Evolutionary conservation across 2,888 invertebrate species (phyloP), one percentile per base, ranked within the genome.

Genomic region (Lasius fuliginosus): DNA sequence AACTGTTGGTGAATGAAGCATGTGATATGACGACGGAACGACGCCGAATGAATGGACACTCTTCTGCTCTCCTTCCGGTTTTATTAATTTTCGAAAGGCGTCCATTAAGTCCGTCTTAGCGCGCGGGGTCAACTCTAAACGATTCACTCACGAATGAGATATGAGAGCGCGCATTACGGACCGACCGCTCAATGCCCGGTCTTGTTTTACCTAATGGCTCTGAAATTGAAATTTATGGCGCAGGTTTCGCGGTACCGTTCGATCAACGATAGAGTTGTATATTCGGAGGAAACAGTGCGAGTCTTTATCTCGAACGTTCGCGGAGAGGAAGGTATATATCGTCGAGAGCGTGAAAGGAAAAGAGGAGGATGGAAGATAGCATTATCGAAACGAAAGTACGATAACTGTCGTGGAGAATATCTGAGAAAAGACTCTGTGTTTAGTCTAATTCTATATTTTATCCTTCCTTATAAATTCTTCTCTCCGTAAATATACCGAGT

Each of bases 11-110:
- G 87, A 86, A 86, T 83, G 87, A 86, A 87, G 75, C 73, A 58
- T 33, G 30, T 53, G 53, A 53, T 65, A 36, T 46, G 79, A 60
- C 49, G 83, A 53, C 68, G 30, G 71, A 30, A 36, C 36, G 36
- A 81, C 33, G 69, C 23, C 30, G 67, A 62, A 84, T 86, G 86
- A 91, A 90, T 86, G 87, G 69, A 9, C 53, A 12, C 58, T 60
- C 76, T 67, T 86, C 79, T 82, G 74, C 84, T 79, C 74, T 84
- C 87, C 89, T 92, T 92, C 90, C 91, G 90, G 87, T 91, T 90
- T 90, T 87, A 90, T 92, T 88, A 90, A 91, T 92, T 91, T 23
- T 87, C 84, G 82, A 89, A 86, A 88, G 84, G 84, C 86, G 87
- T 69, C 84, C 89, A 75, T 89, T 89, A 90, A 91, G 23, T 27